Evolutionary conservation across 37 sponge, comb jelly and placozoan genomes (phyloP), one percentile per base, ranked within the genome.

Genomic region (Mnemiopsis leidyi): DNA sequence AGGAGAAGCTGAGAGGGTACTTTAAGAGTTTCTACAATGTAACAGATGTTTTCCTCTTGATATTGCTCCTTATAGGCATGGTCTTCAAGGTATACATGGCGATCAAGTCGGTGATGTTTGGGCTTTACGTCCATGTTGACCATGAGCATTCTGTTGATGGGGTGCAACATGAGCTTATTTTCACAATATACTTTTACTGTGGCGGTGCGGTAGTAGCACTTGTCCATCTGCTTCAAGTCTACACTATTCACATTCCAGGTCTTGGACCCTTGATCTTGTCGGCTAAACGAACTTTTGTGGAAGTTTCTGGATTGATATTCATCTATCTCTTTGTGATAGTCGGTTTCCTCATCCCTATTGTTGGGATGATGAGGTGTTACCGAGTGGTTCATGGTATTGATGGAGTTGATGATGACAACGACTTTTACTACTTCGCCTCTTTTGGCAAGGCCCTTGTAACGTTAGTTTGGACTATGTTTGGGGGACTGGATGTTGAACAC

Each of bases 371-470:
- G 25, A 71, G 3, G 7, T 71, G 75, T 25, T 71, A 71, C 75
- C 75, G 75, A 71, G 75, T 28, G 3, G 75, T 28, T 18, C 75
- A 71, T 28, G 25, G 30, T 28, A 71, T 71, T 29, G 75, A 71
- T 18, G 75, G 75, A 71, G 30, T 29, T n/a, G 75, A 71, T 71
- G 75, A 71, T 28, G 75, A 71, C 3, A 71, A 71, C n/a, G 75
- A 71, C 20, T 71, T 71, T 71, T 71, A 71, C 30, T n/a, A n/a
- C 75, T 71, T 71, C n/a, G 30, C 26, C 7, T 23, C 75, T n/a
- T n/a, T 71, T 25, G 30, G 30, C 3, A 71, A 71, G 20, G 30
- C 61, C 3, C 26, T 71, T 28, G 30, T 71, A n/a, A 71, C 75
- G 5, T 25, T 71, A 5, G 75, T 71, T 2, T 71, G 75, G 75